Conservation (phyloP, 2,888 invertebrate species). For the Psylliodes chrysocephalus region DNA sequence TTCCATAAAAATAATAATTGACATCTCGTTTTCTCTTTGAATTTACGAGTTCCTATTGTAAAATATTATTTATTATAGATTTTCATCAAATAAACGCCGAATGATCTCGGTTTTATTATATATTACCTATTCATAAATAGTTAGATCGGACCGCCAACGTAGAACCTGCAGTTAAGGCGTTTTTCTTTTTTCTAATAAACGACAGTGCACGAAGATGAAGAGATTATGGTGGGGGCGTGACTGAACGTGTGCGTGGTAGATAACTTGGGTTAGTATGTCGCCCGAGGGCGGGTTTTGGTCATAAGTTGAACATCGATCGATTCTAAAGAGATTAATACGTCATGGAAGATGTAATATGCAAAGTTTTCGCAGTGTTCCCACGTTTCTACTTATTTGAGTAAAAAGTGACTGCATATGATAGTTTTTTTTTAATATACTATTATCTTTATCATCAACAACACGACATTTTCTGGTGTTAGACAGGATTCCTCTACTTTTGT, state of each 20-base stretch:
- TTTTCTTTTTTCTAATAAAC: slow-evolving; percentile 9
- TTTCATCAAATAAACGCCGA: neutral
- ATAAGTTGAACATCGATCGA: slow-evolving; percentile 9
- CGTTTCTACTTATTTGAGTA: neutral
- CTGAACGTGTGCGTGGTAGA: slow-evolving; percentile 7
- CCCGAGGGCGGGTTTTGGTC: slow-evolving; percentile 9
- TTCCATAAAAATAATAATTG: no score
- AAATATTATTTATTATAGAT: no score
- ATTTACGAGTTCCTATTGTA: no score
- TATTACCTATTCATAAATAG: slow-evolving; percentile 10
- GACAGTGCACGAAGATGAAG: slow-evolving; percentile 13
- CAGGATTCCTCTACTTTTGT: no score
- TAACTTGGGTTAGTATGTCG: slow-evolving; percentile 13
- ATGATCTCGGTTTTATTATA: slow-evolving; percentile 1
- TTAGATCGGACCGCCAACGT: slow-evolving; percentile 4
- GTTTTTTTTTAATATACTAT: no score
- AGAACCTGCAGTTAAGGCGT: slow-evolving; percentile 12
- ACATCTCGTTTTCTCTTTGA: no score
- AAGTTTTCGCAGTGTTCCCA: neutral
- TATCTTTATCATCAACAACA: no score
- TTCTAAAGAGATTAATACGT: slow-evolving; percentile 8
- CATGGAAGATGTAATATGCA: slow-evolving; percentile 4
- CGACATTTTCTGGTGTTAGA: no score
- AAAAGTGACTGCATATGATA: no score
- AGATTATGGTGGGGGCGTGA: slow-evolving; percentile 9